Conservation (phyloP, 1,140 invertebrate species). For the Drosophila tropicalis region DNA sequence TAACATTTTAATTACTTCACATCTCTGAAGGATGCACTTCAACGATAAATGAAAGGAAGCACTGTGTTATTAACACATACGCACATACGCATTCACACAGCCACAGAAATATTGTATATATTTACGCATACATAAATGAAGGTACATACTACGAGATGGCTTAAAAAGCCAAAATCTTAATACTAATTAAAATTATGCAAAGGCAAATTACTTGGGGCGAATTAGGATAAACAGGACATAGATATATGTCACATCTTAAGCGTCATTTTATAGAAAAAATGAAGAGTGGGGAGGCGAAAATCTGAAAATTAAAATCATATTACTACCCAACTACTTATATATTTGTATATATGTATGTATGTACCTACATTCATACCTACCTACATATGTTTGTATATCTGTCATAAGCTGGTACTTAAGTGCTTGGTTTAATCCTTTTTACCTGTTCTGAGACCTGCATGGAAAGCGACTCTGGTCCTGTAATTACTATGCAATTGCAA, state of each 20-base stretch:
- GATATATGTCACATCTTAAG: constrained; percentile 70
- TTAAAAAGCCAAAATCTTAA: constrained; percentile 52
- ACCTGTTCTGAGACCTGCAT: constrained; percentile 28
- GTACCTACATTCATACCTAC: too few relatives aligned
- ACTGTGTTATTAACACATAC: too few relatives aligned
- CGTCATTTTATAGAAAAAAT: constrained; percentile 62
- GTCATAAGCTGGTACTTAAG: constrained; percentile 67
- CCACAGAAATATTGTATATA: too few relatives aligned
- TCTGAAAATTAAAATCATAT: constrained; percentile 28
- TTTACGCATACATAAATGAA: too few relatives aligned
- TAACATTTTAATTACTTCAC: too few relatives aligned
- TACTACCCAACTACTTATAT: not conserved
- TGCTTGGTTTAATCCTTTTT: constrained; percentile 53
- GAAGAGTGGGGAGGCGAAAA: not conserved
- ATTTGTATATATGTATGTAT: too few relatives aligned
- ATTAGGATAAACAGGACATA: constrained; percentile 51
- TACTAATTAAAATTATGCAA: constrained; percentile 66
- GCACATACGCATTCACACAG: too few relatives aligned
- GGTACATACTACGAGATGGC: too few relatives aligned
- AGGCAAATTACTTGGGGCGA: constrained; percentile 45
- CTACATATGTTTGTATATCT: constrained; percentile 26
- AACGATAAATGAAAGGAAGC: too few relatives aligned
- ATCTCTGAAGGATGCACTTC: too few relatives aligned
- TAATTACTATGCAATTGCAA: constrained; percentile 61
- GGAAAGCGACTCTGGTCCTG: constrained; percentile 43